Evolutionary conservation across 2,113 vertebrate species (phyloP), one percentile per base, ranked within the genome.

Genomic region (Peromyscus californicus): DNA sequence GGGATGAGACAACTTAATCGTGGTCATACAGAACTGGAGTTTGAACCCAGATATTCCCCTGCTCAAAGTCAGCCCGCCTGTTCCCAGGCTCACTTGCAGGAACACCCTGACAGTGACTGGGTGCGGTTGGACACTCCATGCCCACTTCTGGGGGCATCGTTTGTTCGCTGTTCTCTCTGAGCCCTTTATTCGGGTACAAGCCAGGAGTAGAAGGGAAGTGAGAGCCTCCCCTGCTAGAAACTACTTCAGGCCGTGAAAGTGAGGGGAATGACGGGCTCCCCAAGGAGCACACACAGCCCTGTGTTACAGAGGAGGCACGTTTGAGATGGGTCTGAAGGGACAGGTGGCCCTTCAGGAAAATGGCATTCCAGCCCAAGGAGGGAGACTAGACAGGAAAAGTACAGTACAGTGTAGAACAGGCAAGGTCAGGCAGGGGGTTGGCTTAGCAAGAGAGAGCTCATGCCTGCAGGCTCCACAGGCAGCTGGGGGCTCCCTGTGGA

Each of bases 361-460:
- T 51, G 45, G 7, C 48, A 67, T 88, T 59, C 29, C 22, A 51
- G 83, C 7, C 65, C 33, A 45, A 72, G 42, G 70, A 79, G 63
- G 5, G 45, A 7, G 42, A 36, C 51, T 3, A 36, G 16, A 15
- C 0, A 7, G 8, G 21, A 29, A 84, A 16, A 79, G 31, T 0
- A 0, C 3, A 7, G 36, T 5, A 1, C 57, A 24, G 59, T 12
- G 1, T 10, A 7, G 21, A 7, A 0, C 7, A 9, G 33, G 76
- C 29, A 54, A 31, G 54, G 10, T 8, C 42, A 42, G 24, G 72
- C 42, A 36, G 31, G 72, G 24, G 2, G 0, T 75, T 42, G 42
- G 4, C 0, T 63, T 26, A 69, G 63, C 31, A 33, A 69, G 42
- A 65, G 26, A 21, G 42, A 31, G 4, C 42, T 19, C 39, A 33